phyloP scores from a whole-genome alignment of 2,888 invertebrate species.

The Dorcus parallelipipedus region DNA sequence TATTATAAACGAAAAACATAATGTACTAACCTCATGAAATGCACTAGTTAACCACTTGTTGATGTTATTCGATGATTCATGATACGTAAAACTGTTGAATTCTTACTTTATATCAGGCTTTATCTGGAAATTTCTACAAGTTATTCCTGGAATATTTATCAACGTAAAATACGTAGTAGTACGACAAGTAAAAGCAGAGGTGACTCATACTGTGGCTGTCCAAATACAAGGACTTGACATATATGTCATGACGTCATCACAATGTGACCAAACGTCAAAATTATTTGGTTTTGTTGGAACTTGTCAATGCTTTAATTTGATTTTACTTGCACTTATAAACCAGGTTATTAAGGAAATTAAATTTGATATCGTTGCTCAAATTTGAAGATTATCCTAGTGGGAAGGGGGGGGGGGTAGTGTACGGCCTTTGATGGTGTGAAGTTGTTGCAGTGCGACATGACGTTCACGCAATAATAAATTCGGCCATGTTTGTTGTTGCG shows the following conservation, averaged over 20 bases:
- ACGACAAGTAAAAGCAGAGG: slow-evolving; percentile 5
- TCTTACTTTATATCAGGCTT: slow-evolving; percentile 8
- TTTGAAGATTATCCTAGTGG: neutral
- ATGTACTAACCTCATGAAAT: slow-evolving; percentile 18
- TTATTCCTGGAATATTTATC: slow-evolving; percentile 15
- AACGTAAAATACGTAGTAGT: slow-evolving; percentile 16
- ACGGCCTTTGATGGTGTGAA: slow-evolving; percentile 15
- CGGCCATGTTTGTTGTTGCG: slow-evolving; percentile 2
- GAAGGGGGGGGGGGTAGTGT: slow-evolving; percentile 2
- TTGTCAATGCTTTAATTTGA: too few relatives aligned
- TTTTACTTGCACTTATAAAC: too few relatives aligned
- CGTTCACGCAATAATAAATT: neutral
- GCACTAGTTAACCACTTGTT: slow-evolving; percentile 11
- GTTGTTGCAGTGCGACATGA: neutral
- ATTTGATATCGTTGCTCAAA: too few relatives aligned
- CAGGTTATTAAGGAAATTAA: too few relatives aligned
- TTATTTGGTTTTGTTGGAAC: too few relatives aligned
- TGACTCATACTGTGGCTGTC: slow-evolving; percentile 21
- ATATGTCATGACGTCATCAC: slow-evolving; percentile 7
- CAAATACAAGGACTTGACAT: slow-evolving; percentile 3
- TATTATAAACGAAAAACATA: slow-evolving; percentile 10
- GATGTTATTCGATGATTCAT: slow-evolving; percentile 16
- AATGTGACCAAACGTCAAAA: too few relatives aligned
- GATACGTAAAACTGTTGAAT: slow-evolving; percentile 5
- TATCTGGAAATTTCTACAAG: slow-evolving; percentile 13